phyloP scores from a whole-genome alignment of 2,113 vertebrate species.

The Xiphias gladius region DNA sequence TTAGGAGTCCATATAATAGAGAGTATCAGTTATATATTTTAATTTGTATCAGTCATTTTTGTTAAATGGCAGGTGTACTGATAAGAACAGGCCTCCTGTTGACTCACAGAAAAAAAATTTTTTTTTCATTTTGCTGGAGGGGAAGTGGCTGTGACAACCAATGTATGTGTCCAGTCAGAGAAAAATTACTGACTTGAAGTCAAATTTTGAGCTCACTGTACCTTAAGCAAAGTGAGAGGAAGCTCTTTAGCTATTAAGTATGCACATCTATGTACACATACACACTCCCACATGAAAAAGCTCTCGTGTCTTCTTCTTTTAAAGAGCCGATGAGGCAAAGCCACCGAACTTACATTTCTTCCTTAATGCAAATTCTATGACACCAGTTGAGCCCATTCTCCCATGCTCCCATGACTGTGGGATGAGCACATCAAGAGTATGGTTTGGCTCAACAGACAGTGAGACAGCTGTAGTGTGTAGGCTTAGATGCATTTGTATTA shows the following conservation, averaged over 20 bases:
- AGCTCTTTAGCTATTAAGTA: constrained; percentile 25
- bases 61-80: too few species aligned
- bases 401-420: constrained; percentile 1
- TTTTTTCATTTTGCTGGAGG: too few species aligned
- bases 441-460: constrained; percentile 12
- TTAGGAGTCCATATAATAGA: not conserved
- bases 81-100: not conserved
- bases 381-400: not conserved
- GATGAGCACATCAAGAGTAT: constrained; percentile 16
- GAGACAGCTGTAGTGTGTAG: constrained; percentile 13
- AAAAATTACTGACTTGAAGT: not conserved
- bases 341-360: constrained; percentile 18
- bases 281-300: not conserved
- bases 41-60: not conserved
- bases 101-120: too few species aligned
- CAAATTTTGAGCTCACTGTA: constrained; percentile 10
- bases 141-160: too few species aligned
- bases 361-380: not conserved
- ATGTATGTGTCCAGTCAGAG: not conserved
- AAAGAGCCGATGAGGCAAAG: constrained; percentile 19
- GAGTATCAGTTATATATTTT: not conserved
- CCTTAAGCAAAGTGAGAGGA: not conserved
- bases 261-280: not conserved
- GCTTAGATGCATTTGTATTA: constrained; percentile 24
- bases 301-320: not conserved